Base-by-base conservation (phyloP, 2,113 vertebrate genomes). In the Columba livia region DNA sequence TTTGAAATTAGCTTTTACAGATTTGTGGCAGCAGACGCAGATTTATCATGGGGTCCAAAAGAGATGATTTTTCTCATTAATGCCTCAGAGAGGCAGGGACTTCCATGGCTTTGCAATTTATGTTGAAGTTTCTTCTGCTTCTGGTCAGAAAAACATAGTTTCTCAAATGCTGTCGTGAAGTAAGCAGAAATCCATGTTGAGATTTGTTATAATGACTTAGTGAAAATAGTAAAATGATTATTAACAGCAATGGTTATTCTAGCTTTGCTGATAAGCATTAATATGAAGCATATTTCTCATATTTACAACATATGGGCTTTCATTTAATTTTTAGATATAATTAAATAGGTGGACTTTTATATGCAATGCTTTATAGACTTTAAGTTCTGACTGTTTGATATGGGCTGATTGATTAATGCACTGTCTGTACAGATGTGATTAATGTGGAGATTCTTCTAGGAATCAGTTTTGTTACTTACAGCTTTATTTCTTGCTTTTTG, bases 161-260 rank as follows among this genome's bases (percentile, higher is more conserved):
- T 56, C 44, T 66, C 16, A 25, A 67, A 36, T 10, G 21, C 36
- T 58, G 54, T 17, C 0, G 0, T 0, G 7, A 86, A 61, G 40
- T 42, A 58, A 77, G 24, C 40, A 73, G 58, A 26, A 85, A 34
- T 3, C 6, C 1, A 1, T 10, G 5, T 6, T 61, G 54, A 32
- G 29, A 50, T 69, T 83, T 32, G 44, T 60, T 65, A 12, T 17
- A 24, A 31, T 17, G n/a, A 19, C 15, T 19, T 8, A 44, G 56
- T 36, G 47, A 60, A 61, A 92, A 77, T 21, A 51, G 25, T 71
- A 14, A 58, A 9, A 82, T 77, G 7, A 31, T 42, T 70, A 51
- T 60, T 65, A 65, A 15, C 12, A 58, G 18, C 19, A n/a, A 6
- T 15, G 26, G 1, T 14, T 61, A 10, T 50, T 32, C 12, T 50